These are phyloP conservation scores for Equus quagga DNA, from an alignment of 2,113 vertebrate species.

Conservation along the genomic window DNA sequence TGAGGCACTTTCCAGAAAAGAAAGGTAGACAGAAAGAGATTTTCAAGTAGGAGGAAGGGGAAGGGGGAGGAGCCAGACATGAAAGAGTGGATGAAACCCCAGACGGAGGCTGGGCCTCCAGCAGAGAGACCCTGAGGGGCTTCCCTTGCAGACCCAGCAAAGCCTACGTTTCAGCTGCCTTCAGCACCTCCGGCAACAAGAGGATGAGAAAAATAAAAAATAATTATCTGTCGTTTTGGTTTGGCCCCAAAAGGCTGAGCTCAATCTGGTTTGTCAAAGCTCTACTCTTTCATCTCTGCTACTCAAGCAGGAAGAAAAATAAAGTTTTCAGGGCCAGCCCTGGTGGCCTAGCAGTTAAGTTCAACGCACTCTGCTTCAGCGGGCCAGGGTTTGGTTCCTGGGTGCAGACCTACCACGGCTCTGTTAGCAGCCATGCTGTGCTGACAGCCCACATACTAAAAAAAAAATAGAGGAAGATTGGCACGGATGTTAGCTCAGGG, in stretches of 20 bases:
- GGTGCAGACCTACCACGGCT: no score
- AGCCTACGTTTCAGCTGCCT: neutral
- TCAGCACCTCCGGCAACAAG: neutral
- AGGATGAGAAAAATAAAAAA: constrained; percentile 57
- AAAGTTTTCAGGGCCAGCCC: neutral
- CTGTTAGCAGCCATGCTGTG: no score
- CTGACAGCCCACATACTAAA: no score
- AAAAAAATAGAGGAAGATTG: no score
- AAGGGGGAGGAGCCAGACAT: constrained; percentile 64
- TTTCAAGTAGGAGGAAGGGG: constrained; percentile 65
- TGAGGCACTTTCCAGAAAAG: constrained; percentile 76
- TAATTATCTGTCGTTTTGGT: constrained; percentile 52
- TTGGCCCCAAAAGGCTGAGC: constrained; percentile 21
- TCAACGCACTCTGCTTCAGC: no score
- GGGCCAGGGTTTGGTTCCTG: no score
- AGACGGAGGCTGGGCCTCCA: constrained; percentile 7
- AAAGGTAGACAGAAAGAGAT: constrained; percentile 80
- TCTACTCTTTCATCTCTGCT: constrained; percentile 21
- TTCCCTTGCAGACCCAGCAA: neutral
- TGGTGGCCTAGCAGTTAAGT: no score
- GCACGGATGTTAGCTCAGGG: no score
- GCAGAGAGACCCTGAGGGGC: neutral
- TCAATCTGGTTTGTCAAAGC: constrained; percentile 24
- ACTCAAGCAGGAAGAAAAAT: neutral
- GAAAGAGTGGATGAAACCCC: constrained; percentile 8